These are phyloP conservation scores for Muntiacus muntjak DNA, from an alignment of 2,113 vertebrate genomes.

Conservation along the genomic window DNA sequence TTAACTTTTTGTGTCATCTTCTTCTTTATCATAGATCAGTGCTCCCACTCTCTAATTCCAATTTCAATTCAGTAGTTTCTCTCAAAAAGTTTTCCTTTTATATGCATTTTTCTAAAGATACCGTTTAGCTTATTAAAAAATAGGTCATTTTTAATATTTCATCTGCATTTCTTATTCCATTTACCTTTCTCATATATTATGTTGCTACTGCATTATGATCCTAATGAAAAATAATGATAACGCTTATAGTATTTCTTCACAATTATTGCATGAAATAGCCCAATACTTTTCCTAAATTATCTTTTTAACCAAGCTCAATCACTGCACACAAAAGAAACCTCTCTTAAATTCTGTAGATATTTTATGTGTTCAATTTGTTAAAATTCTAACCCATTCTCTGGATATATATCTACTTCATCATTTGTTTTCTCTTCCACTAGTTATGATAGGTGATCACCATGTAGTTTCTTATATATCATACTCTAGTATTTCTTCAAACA, in stretches of 20 bases:
- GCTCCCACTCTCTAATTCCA: background rate
- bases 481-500: background rate
- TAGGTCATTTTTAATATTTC: background rate
- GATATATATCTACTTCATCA: background rate
- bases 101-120: background rate
- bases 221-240: background rate
- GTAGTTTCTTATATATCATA: background rate
- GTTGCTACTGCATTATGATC: background rate
- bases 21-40: background rate
- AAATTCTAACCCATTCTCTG: background rate
- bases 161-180: background rate
- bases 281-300: background rate
- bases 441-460: background rate
- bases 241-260: background rate
- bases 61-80: background rate
- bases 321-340: background rate
- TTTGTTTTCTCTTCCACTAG: background rate
- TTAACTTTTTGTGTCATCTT: background rate
- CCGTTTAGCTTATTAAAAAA: background rate
- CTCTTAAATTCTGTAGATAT: background rate
- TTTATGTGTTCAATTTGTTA: background rate
- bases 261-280: background rate
- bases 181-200: background rate
- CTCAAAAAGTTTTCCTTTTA: background rate
- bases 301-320: background rate